A percentile compares a stretch with the other conserved stretches of the same genome.
phyloP scores from a whole-genome alignment of 2,888 invertebrate genomes.

The Catotricha subobsoleta region DNA sequence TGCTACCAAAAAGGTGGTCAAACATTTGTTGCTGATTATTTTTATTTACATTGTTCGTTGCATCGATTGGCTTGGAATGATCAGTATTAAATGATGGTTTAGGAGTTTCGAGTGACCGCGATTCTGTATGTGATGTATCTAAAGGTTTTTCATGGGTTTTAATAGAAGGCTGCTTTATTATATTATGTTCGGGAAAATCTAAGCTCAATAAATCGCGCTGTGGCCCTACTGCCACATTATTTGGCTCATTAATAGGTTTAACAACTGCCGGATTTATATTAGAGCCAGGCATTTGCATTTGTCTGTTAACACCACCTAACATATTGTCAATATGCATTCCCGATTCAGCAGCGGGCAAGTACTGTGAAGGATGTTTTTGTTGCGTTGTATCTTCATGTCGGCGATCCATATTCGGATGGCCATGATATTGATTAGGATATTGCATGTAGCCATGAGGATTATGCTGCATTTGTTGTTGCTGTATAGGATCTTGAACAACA shows the following conservation, averaged over 20 bases:
- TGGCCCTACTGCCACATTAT: no score
- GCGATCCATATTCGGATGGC: not conserved
- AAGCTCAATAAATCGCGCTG: constrained; percentile 4
- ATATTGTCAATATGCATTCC: no score
- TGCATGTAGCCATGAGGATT: not conserved
- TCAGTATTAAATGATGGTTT: constrained; percentile 5
- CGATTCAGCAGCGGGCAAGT: no score
- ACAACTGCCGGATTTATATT: not conserved
- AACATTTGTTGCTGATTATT: constrained; percentile 20
- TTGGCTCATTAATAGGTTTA: not conserved
- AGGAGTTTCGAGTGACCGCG: constrained; percentile 1
- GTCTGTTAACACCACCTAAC: no score
- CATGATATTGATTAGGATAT: not conserved
- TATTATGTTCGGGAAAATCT: constrained; percentile 4
- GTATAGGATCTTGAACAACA: no score
- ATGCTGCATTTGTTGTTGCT: not conserved
- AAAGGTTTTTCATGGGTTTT: constrained; percentile 2
- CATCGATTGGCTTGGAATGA: not conserved
- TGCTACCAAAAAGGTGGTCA: constrained; percentile 23
- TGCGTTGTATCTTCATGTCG: not conserved
- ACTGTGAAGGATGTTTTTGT: not conserved
- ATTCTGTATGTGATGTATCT: not conserved
- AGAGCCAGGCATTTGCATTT: no score
- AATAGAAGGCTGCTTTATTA: not conserved
- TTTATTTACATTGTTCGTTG: constrained; percentile 6